A percentile compares a stretch with the other conserved stretches of the same genome.
These are phyloP conservation scores for Caretta caretta DNA, from an alignment of 2,113 vertebrate species.

Conservation along the genomic window DNA sequence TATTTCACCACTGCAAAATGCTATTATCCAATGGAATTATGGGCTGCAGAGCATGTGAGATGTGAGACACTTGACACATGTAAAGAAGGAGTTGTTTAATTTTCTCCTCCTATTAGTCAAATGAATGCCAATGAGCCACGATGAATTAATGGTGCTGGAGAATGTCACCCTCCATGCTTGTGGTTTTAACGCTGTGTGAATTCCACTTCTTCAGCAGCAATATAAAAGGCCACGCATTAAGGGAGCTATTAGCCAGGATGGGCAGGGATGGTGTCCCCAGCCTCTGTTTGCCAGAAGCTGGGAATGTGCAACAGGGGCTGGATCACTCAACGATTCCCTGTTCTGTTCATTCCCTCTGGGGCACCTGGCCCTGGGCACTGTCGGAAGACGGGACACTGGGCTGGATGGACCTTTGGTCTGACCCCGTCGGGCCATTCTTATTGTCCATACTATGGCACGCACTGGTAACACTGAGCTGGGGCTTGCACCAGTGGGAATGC, in stretches of 20 bases:
- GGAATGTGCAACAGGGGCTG: no score
- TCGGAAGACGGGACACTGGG: no score
- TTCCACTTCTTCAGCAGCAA: no score
- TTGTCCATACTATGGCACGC: neutral
- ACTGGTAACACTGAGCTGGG: neutral
- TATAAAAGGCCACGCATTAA: neutral
- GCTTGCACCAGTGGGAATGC: neutral
- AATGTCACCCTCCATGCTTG: neutral
- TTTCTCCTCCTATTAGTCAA: neutral
- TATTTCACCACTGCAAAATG: neutral
- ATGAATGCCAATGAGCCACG: neutral
- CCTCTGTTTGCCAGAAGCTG: no score
- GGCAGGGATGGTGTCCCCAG: no score
- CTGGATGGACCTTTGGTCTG: no score
- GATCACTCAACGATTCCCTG: no score
- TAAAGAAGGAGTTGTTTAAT: neutral
- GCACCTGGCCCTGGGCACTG: no score
- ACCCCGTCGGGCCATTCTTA: neutral
- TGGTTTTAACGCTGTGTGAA: no score
- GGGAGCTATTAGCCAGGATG: neutral
- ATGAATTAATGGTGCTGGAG: neutral
- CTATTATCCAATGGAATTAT: neutral
- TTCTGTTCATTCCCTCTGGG: no score
- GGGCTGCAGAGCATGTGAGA: neutral
- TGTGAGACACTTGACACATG: neutral